Evolutionary conservation across 2,113 vertebrate genomes (phyloP).

Genomic region (Oryzias celebensis): DNA sequence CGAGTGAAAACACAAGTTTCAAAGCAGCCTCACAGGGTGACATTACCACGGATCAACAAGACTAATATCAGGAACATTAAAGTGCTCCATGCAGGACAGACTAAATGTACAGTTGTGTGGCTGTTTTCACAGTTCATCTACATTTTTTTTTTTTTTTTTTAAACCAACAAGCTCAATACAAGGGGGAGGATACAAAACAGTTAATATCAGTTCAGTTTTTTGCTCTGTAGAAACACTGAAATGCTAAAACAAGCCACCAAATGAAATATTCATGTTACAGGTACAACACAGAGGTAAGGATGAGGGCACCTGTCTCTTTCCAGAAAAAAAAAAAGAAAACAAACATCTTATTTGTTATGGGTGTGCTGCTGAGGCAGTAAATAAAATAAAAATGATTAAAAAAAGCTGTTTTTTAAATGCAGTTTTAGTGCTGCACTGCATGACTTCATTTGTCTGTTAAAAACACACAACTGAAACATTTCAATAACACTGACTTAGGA

Average conservation of each 20-base stretch:
- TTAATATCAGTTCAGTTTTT: constrained; percentile 32
- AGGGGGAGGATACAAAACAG: constrained; percentile 37
- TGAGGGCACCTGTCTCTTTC: constrained; percentile 24
- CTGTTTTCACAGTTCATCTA: constrained; percentile 57
- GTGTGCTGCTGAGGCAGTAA: constrained; percentile 18
- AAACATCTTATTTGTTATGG: constrained; percentile 7
- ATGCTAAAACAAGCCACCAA: constrained; percentile 43
- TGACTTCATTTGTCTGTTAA: constrained; percentile 62
- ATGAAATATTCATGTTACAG: constrained; percentile 30
- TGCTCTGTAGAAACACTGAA: constrained; percentile 21
- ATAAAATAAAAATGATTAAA: constrained; percentile 30
- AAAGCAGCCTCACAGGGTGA: constrained; percentile 56
- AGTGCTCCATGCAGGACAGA: constrained; percentile 80
- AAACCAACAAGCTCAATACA: constrained; percentile 24
- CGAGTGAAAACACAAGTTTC: constrained; percentile 43
- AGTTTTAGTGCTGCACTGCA: constrained; percentile 64
- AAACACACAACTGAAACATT: constrained; percentile 24
- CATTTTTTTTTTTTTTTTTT: constrained; percentile 23
- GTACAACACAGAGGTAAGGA: constrained; percentile 43
- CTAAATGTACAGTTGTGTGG: constrained; percentile 63
- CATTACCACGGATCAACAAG: constrained; percentile 62
- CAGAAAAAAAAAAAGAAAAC: constrained; percentile 10
- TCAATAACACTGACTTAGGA: too few relatives aligned
- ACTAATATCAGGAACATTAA: constrained; percentile 73
- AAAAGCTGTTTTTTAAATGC: constrained; percentile 20